Conservation (phyloP, 2,888 invertebrate species). For the Caenorhabditis zanzibari region DNA sequence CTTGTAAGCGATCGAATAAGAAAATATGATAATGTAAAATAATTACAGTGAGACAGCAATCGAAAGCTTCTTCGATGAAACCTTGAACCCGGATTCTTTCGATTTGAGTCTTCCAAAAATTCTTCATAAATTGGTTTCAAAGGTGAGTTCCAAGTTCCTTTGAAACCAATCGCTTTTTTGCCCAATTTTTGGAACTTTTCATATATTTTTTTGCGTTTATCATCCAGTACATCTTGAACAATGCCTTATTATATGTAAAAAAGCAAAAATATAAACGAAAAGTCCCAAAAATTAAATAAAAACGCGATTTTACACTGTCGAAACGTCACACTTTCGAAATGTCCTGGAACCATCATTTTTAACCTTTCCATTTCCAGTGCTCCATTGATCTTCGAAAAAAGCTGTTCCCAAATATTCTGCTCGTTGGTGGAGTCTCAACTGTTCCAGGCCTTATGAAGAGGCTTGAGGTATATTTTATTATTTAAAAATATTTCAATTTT, state of each 20-base stretch:
- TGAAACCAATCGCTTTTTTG: too few species aligned
- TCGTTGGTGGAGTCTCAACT: slow-evolving; percentile 92
- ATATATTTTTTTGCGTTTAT: too few species aligned
- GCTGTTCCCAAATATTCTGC: slow-evolving; percentile 91
- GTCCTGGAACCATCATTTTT: too few species aligned
- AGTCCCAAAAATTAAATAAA: too few species aligned
- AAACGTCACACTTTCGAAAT: too few species aligned
- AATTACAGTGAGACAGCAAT: slow-evolving; percentile 51
- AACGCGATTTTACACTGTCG: too few species aligned
- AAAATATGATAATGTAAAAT: not conserved
- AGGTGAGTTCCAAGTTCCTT: too few species aligned
- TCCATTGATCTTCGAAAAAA: slow-evolving; percentile 90
- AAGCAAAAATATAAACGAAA: too few species aligned
- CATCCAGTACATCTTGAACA: too few species aligned
- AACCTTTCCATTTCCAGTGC: slow-evolving; percentile 85
- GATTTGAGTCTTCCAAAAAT: slow-evolving; percentile 52
- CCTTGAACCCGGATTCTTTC: slow-evolving; percentile 48
- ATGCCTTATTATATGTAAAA: too few species aligned
- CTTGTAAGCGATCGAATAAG: slow-evolving; percentile 60
- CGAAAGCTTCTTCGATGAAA: slow-evolving; percentile 61
- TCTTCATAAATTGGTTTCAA: slow-evolving; percentile 37
- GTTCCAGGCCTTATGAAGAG: slow-evolving; percentile 91
- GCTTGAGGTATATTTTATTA: slow-evolving; percentile 85
- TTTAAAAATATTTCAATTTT: not conserved
- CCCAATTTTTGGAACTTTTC: too few species aligned